phyloP scores from a whole-genome alignment of 2,888 invertebrate genomes.

The Harpagoxenus sublaevis region DNA sequence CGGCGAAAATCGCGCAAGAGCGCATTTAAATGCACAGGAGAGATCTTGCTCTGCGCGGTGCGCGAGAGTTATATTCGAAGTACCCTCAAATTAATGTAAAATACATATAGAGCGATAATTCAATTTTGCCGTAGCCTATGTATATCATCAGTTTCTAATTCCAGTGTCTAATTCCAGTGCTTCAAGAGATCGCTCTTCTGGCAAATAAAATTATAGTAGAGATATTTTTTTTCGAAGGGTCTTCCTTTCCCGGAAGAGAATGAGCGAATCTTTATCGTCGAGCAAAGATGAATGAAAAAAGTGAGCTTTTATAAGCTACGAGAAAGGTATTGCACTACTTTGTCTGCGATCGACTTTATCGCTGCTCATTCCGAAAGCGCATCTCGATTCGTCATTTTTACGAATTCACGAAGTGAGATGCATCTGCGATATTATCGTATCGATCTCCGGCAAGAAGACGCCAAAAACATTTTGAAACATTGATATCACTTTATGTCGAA shows the following conservation, averaged over 20 bases:
- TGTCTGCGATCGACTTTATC: slow-evolving; percentile 29
- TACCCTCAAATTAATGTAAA: not conserved
- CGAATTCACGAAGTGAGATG: slow-evolving; percentile 36
- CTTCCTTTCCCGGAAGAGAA: not conserved
- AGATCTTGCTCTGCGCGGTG: not conserved
- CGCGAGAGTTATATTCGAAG: not conserved
- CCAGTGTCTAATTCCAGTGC: not conserved
- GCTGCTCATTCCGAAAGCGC: slow-evolving; percentile 29
- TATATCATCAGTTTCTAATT: not conserved
- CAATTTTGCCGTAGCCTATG: not conserved
- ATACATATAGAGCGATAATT: not conserved
- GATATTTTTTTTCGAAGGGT: not conserved
- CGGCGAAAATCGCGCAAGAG: slow-evolving; percentile 38
- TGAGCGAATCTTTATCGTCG: slow-evolving; percentile 11
- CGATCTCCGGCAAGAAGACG: slow-evolving; percentile 27
- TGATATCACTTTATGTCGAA: slow-evolving; percentile 32
- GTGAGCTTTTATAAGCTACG: slow-evolving; percentile 20
- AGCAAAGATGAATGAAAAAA: slow-evolving; percentile 39
- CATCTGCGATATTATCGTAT: slow-evolving; percentile 28
- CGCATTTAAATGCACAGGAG: slow-evolving; percentile 11
- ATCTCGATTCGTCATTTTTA: slow-evolving; percentile 37
- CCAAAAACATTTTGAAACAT: slow-evolving; percentile 41
- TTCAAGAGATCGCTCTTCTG: not conserved
- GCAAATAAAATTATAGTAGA: not conserved
- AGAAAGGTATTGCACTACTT: slow-evolving; percentile 43